These are phyloP conservation scores for Chamaedrilus cognettii DNA, from an alignment of 2,888 invertebrate genomes.

Conservation along the genomic window DNA sequence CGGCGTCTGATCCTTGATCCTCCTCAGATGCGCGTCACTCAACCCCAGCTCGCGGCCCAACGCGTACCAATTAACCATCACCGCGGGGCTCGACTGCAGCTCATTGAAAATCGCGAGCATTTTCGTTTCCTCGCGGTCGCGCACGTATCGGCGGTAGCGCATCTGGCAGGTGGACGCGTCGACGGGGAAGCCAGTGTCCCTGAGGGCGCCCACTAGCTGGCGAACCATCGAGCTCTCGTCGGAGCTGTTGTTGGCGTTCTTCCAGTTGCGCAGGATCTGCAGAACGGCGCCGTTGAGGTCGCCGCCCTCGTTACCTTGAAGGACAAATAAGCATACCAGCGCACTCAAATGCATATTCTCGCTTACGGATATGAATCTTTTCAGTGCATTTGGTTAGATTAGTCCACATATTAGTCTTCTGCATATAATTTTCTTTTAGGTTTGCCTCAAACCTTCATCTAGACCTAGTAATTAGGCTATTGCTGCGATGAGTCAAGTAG, in stretches of 20 bases:
- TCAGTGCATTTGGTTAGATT: too few species aligned
- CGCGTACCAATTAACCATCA: slow-evolving; percentile 20
- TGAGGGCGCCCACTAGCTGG: slow-evolving; percentile 9
- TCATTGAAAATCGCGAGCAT: slow-evolving; percentile 20
- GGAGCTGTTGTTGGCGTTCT: slow-evolving; percentile 12
- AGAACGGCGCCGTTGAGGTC: slow-evolving; percentile 4
- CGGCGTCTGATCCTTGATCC: neutral
- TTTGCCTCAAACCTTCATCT: too few species aligned
- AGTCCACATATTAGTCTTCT: too few species aligned
- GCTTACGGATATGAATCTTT: too few species aligned
- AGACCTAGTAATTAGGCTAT: too few species aligned
- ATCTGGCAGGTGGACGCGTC: slow-evolving; percentile 8
- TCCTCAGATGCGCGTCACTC: neutral
- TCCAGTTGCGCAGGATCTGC: slow-evolving; percentile 19
- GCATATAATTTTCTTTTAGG: too few species aligned
- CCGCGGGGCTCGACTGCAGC: slow-evolving; percentile 17
- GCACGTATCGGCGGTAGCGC: slow-evolving; percentile 8
- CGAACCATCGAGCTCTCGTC: slow-evolving; percentile 20
- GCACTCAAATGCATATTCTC: too few species aligned
- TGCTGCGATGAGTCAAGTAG: too few species aligned
- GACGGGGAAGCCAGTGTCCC: slow-evolving; percentile 16
- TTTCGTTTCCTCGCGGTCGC: neutral
- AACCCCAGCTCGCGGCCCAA: slow-evolving; percentile 17
- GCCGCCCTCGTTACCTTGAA: neutral
- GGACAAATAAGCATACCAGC: too few species aligned